Percentiles rank a stretch among this genome's conserved stretches.
These are phyloP conservation scores for Penaeus indicus DNA, from an alignment of 1,140 invertebrate species.

Conservation along the genomic window DNA sequence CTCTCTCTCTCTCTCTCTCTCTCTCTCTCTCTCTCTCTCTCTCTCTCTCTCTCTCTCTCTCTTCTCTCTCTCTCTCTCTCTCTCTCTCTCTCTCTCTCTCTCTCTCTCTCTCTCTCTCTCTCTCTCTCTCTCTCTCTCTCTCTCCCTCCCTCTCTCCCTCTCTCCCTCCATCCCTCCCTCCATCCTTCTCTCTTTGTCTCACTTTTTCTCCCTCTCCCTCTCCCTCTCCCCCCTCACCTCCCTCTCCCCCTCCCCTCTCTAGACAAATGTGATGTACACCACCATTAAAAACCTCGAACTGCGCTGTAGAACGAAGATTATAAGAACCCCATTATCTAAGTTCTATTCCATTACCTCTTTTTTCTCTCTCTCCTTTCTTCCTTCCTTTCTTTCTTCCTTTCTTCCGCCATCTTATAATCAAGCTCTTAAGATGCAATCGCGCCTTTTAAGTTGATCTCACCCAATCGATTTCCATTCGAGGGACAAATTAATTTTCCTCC, in stretches of 20 bases:
- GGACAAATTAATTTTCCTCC: slow-evolving; percentile 54
- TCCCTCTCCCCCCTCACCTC: neutral
- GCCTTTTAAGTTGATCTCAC: slow-evolving; percentile 45
- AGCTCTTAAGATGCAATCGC: slow-evolving; percentile 50
- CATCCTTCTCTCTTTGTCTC: neutral
- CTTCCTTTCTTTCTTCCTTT: neutral
- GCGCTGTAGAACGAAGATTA: neutral
- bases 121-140: slow-evolving; percentile 18
- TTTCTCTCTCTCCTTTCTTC: neutral
- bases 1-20: no score
- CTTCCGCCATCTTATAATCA: slow-evolving; percentile 12
- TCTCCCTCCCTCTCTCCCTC: neutral
- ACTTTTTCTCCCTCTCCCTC: neutral
- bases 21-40: no score
- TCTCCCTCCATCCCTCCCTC: slow-evolving; percentile 16
- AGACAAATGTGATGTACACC: neutral
- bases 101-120: neutral
- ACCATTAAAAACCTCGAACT: neutral
- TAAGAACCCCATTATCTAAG: no score
- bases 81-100: no score
- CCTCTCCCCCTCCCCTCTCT: neutral
- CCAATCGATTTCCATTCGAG: slow-evolving; percentile 60
- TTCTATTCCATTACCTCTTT: neutral
- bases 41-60: no score
- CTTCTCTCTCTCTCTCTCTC: no score